Percentiles rank a stretch among this genome's conserved stretches.
phyloP scores from a whole-genome alignment of 2,113 vertebrate species.

The Rhagologus leucostigma region DNA sequence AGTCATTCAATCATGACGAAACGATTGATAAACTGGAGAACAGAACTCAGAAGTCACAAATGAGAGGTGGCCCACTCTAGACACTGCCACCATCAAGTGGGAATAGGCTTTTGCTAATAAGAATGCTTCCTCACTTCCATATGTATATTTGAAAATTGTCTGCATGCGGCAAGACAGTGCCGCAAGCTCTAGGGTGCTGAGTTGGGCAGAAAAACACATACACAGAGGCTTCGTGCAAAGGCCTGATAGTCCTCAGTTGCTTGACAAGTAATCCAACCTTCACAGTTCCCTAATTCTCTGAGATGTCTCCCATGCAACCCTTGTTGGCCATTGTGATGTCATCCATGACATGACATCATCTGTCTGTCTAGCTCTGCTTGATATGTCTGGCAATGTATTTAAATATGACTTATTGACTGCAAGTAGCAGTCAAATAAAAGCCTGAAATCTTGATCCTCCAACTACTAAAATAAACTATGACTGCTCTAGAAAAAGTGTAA shows the following conservation, averaged over 20 bases:
- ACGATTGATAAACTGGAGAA: background rate
- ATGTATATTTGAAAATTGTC: background rate
- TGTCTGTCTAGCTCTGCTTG: background rate
- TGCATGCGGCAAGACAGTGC: background rate
- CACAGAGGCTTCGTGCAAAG: background rate
- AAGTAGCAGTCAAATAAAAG: background rate
- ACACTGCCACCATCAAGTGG: background rate
- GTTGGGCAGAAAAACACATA: background rate
- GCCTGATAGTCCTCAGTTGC: background rate
- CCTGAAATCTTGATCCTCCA: background rate
- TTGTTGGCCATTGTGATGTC: background rate
- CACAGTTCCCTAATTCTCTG: background rate
- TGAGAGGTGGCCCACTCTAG: background rate
- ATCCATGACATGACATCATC: background rate
- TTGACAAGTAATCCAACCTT: background rate
- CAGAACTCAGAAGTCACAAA: background rate
- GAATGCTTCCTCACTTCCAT: background rate
- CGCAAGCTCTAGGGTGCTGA: background rate
- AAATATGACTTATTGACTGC: background rate
- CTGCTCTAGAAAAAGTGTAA: background rate
- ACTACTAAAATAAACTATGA: background rate
- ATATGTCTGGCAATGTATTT: background rate
- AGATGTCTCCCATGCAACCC: background rate
- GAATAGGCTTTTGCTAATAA: background rate
- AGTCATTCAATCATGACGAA: background rate